Percentiles rank a stretch among this genome's conserved stretches.
Conservation (phyloP, 2,113 vertebrate species). For the Alaudala cheleensis region DNA sequence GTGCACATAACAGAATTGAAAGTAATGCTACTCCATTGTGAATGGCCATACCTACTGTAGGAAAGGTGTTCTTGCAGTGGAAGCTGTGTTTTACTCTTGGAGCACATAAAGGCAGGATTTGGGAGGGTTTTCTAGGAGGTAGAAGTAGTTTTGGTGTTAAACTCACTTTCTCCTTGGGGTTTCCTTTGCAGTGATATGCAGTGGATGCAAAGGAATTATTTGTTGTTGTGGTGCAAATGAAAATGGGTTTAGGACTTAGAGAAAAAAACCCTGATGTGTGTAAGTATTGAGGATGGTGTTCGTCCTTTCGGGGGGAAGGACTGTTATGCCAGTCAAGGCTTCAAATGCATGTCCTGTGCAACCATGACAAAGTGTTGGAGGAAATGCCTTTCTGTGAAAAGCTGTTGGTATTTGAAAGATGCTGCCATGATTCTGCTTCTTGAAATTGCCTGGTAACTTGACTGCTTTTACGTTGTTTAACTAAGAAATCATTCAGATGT, state of each 20-base stretch:
- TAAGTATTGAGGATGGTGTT: neutral
- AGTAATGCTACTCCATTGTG: neutral
- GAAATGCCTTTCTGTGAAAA: neutral
- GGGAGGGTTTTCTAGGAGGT: neutral
- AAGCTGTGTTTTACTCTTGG: neutral
- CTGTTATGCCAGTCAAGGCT: neutral
- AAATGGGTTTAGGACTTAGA: neutral
- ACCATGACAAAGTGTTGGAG: neutral
- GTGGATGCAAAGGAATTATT: neutral
- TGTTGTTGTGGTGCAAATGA: neutral
- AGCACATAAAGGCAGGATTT: neutral
- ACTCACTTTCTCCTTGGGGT: neutral
- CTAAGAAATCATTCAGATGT: neutral
- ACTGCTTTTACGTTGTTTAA: neutral
- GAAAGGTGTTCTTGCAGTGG: neutral
- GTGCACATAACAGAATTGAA: neutral
- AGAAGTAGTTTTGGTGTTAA: neutral
- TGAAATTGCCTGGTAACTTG: neutral
- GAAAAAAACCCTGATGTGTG: fast-evolving
- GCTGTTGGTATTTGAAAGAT: neutral
- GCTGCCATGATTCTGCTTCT: neutral
- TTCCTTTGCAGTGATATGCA: neutral
- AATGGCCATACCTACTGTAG: neutral
- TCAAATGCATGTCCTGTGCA: neutral
- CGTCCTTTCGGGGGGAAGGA: neutral